A percentile compares a stretch with the other conserved stretches of the same genome.
Conservation (phyloP, 1,140 invertebrate genomes). For the Oscheius sp. region DNA sequence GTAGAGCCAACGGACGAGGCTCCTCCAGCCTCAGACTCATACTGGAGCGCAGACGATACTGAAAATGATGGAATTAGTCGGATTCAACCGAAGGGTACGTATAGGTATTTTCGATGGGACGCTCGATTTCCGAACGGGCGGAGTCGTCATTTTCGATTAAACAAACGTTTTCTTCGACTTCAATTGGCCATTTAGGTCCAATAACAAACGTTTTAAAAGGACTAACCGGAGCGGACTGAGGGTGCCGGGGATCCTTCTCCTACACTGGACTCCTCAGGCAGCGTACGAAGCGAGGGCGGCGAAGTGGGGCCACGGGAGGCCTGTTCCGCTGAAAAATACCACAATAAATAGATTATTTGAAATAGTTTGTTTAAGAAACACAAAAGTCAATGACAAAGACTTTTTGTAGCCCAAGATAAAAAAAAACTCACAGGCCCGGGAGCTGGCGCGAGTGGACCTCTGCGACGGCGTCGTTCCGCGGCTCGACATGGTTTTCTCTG, state of each 20-base stretch:
- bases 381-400: neutral
- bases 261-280: too few relatives aligned
- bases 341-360: neutral
- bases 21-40: conserved; percentile 24
- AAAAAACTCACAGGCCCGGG: too few relatives aligned
- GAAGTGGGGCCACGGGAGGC: too few relatives aligned
- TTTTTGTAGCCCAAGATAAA: neutral
- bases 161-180: neutral
- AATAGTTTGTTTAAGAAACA: neutral
- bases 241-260: too few relatives aligned
- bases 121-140: too few relatives aligned
- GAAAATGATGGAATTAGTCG: neutral
- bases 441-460: too few relatives aligned
- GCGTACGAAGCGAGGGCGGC: too few relatives aligned
- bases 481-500: too few relatives aligned
- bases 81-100: neutral
- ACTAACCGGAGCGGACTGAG: neutral
- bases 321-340: too few relatives aligned
- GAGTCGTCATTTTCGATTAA: neutral
- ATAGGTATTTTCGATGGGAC: too few relatives aligned
- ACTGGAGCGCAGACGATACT: conserved; percentile 17
- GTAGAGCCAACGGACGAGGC: conserved; percentile 8
- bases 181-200: neutral
- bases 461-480: too few relatives aligned
- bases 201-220: neutral